These are phyloP conservation scores for Ennomos erosarius DNA, from an alignment of 2,888 invertebrate genomes.

Conservation along the genomic window DNA sequence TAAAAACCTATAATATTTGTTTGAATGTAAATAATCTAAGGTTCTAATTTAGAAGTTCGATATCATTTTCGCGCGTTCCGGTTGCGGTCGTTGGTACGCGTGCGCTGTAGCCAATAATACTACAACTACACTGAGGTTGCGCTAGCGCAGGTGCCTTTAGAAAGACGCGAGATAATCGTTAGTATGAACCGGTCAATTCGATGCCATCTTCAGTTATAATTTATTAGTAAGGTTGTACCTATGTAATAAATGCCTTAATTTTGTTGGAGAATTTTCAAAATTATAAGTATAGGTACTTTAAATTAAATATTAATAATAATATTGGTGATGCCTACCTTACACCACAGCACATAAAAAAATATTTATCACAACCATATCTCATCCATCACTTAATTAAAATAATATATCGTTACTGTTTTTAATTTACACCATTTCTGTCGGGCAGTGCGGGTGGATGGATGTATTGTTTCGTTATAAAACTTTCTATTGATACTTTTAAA, in stretches of 20 bases:
- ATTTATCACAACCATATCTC: too few relatives aligned
- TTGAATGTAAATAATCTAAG: conserved; percentile 31
- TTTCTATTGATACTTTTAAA: too few relatives aligned
- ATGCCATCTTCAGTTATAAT: conserved; percentile 44
- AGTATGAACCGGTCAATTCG: conserved; percentile 66
- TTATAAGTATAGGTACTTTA: conserved; percentile 2
- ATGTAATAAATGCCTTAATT: conserved; percentile 38
- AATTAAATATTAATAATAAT: too few relatives aligned
- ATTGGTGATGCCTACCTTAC: too few relatives aligned
- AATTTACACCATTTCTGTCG: too few relatives aligned
- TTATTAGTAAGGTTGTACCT: conserved; percentile 18
- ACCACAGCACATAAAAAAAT: too few relatives aligned
- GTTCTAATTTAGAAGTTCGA: conserved; percentile 57
- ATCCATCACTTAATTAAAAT: too few relatives aligned
- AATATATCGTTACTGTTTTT: too few relatives aligned
- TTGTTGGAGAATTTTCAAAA: conserved; percentile 18
- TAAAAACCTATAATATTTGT: conserved; percentile 5
- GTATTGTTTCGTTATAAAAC: too few relatives aligned
- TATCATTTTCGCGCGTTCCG: conserved; percentile 73
- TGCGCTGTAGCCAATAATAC: conserved; percentile 69
- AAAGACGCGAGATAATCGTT: conserved; percentile 47
- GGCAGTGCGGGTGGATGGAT: too few relatives aligned
- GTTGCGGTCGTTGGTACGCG: conserved; percentile 62
- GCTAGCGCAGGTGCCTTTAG: conserved; percentile 57
- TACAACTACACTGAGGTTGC: conserved; percentile 61